Conservation (phyloP, 2,113 vertebrate genomes). For the Megaceryle torquata region DNA sequence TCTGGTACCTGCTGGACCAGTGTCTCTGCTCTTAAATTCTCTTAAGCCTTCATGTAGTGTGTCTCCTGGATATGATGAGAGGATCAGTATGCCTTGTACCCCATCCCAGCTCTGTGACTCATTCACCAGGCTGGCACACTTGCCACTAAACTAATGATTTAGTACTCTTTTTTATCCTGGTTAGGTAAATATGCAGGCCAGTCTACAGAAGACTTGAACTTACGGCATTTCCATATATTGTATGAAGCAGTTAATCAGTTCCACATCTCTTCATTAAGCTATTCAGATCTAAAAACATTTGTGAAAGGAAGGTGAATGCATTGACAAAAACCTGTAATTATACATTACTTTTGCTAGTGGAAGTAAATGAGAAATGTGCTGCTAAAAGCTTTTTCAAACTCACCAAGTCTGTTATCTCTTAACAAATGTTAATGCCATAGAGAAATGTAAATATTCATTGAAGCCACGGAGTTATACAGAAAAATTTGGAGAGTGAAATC, state of each 20-base stretch:
- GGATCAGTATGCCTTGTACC: neutral
- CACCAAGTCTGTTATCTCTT: neutral
- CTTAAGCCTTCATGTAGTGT: rapidly evolving
- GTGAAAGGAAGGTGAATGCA: neutral
- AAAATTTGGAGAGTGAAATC: neutral
- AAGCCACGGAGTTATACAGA: neutral
- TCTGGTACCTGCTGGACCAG: neutral
- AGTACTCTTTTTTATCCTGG: neutral
- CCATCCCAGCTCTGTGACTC: neutral
- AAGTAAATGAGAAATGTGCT: neutral
- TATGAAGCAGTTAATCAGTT: neutral
- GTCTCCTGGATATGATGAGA: neutral
- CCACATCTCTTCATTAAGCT: neutral
- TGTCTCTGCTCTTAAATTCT: neutral
- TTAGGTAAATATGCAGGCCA: neutral
- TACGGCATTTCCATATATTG: neutral
- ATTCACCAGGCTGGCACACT: neutral
- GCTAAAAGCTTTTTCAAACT: neutral
- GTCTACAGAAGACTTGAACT: neutral
- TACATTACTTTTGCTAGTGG: neutral
- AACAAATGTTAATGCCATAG: neutral
- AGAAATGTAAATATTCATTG: neutral
- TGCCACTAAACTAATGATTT: neutral
- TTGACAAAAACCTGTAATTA: neutral
- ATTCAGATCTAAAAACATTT: neutral